Percentiles rank a stretch among this genome's conserved stretches.
Evolutionary conservation across 2,888 invertebrate genomes (phyloP).

Genomic region (Cephus runcator): DNA sequence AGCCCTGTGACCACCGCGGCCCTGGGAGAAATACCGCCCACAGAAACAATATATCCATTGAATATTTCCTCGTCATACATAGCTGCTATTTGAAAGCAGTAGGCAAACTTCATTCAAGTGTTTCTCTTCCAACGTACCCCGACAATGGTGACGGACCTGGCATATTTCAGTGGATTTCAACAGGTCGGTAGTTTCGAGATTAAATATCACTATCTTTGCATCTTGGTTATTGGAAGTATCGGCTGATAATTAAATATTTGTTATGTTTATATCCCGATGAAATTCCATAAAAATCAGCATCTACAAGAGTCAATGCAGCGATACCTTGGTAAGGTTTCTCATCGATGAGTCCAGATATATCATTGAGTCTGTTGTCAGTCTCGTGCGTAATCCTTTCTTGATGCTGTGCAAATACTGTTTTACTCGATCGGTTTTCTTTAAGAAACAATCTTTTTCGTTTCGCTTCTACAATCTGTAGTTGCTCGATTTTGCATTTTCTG

Average conservation of each 20-base stretch:
- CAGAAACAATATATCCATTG: slow-evolving; percentile 11
- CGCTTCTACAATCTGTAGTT: no score
- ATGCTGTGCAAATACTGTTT: neutral
- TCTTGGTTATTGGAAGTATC: neutral
- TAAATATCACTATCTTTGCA: slow-evolving; percentile 2
- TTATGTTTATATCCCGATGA: neutral
- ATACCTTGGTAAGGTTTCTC: neutral
- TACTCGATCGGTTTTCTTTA: neutral
- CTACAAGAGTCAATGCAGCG: no score
- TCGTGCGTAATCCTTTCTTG: slow-evolving; percentile 11
- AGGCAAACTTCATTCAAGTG: no score
- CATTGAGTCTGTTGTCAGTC: slow-evolving; percentile 3
- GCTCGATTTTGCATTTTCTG: no score
- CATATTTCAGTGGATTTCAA: slow-evolving; percentile 3
- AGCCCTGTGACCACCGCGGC: slow-evolving; percentile 5
- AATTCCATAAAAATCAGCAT: neutral
- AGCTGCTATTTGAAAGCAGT: slow-evolving; percentile 10
- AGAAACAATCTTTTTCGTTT: no score
- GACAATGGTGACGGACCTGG: neutral
- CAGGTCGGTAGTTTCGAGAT: slow-evolving; percentile 11
- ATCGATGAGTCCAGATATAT: neutral
- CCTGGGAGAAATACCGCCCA: neutral
- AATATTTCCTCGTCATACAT: neutral
- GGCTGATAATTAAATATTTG: neutral
- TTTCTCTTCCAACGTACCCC: no score